Conservation (phyloP, 2,797 vertebrate genomes). For the Eidolon dupreanum region DNA sequence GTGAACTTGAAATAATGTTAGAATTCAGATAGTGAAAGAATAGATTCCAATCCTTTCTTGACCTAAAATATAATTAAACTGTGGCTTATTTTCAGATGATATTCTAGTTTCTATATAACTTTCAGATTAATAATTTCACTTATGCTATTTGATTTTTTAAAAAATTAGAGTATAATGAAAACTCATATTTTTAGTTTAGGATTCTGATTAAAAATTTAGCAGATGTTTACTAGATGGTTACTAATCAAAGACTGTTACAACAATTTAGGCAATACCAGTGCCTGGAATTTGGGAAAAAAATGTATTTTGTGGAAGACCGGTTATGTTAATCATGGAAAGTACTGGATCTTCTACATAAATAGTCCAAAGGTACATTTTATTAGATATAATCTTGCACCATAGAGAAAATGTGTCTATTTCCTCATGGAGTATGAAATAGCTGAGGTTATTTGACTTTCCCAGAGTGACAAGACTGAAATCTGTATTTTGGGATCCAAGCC, state of each 20-base stretch:
- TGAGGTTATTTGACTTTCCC: background rate
- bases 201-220: constrained; percentile 60
- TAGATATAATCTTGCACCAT: background rate
- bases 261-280: background rate
- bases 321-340: background rate
- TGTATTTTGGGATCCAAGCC: background rate
- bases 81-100: constrained; percentile 12
- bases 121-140: constrained; percentile 49
- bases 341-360: background rate
- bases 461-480: background rate
- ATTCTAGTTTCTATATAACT: constrained; percentile 34
- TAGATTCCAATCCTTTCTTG: background rate
- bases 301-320: constrained; percentile 15
- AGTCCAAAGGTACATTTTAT: background rate
- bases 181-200: constrained; percentile 48
- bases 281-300: background rate
- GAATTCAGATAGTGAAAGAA: background rate
- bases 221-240: background rate
- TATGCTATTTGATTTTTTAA: background rate
- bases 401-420: background rate
- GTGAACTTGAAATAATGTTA: background rate
- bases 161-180: constrained; percentile 37
- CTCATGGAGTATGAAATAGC: background rate
- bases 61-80: constrained; percentile 32
- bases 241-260: constrained; percentile 60